Base-by-base conservation (phyloP, 2,797 vertebrate genomes). In the Pelochelys cantorii region DNA sequence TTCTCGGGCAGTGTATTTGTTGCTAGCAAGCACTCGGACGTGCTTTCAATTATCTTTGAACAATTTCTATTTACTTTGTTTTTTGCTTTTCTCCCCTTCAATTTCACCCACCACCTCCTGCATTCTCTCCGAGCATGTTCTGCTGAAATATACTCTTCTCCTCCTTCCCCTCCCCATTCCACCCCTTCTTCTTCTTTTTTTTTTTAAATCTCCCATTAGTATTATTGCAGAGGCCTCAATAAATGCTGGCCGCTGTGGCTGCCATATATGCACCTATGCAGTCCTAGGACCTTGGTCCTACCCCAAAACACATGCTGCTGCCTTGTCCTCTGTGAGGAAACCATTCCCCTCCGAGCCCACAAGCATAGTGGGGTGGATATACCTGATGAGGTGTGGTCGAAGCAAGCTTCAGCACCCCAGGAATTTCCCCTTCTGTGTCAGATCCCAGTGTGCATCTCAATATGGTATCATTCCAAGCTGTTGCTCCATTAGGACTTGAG, bases 1-100 rank as follows among this genome's bases (percentile, higher is more conserved):
- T 93, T 92, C 3, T 1, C 86, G 88, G 95, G 93, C 94, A 93
- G 42, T 37, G 81, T 90, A 95, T 97, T 97, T 94, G 96, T 97
- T 96, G 93, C 90, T 97, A 75, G 84, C 93, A 71, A 91, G 90
- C 4, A 0, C 95, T 95, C 90, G 95, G 96, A 96, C 97, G 95
- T 96, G 95, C 95, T 96, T 97, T 97, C 97, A 97, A 97, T 97
- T 97, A 97, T 95, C 96, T 95, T 93, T 92, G 96, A 97, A 95
- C 96, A 97, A 96, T 97, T 96, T 95, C 95, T 96, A 96, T 93
- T 97, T 95, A 93, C 93, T 95, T 85, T 68, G 78, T 20, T 89
- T 48, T 95, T 97, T 93, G 88, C 78, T 95, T 94, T 92, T 86
- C 93, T 86, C 83, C 68, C 88, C 93, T 95, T 96, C 94, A 91